Evolutionary conservation across 2,888 invertebrate species (phyloP), one percentile per base, ranked within the genome.

Genomic region (Polia nebulosa): DNA sequence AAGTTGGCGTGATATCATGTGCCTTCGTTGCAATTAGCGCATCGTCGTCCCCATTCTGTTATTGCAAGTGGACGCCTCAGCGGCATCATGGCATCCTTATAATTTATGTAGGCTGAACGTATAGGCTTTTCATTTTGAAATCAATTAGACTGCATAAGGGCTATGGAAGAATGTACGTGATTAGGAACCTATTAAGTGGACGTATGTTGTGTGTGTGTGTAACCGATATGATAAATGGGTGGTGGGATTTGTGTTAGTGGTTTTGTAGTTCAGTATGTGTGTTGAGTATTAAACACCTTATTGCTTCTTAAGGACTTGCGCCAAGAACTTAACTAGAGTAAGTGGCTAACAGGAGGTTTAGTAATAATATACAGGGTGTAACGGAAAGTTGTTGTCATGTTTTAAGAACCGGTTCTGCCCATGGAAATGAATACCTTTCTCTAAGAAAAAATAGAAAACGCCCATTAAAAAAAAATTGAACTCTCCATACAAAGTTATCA

Each of bases 1-100:
- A 45, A 32, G 51, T 59, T 73, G 59, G 71, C 63, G 20, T 66
- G 72, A 74, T 84, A 80, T 84, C 78, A 73, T 80, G 70, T 81
- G 78, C 81, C 65, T 78, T 70, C 74, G 73, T 79, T 84, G 82
- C 88, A 85, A 87, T 87, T 87, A 87, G 85, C 80, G 80, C 82
- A 75, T 81, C 82, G 83, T 83, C 81, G 84, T 73, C 69, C 82
- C 66, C 83, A 78, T 86, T 85, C 76, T 78, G 76, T 68, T 84
- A 83, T 85, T 86, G 80, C 78, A 64, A 79, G 81, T 77, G 78
- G 70, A 79, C 63, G 79, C 59, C 71, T 72, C 49, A 63, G 63
- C n/a, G 58, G 59, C 55, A 61, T 64, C 68, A 51, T 63, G 55
- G 36, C 67, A 52, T 74, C 67, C 61, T 57, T 64, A 80, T 74